Base-by-base conservation (phyloP, 2,797 vertebrate genomes). In the Sternotherus odoratus region DNA sequence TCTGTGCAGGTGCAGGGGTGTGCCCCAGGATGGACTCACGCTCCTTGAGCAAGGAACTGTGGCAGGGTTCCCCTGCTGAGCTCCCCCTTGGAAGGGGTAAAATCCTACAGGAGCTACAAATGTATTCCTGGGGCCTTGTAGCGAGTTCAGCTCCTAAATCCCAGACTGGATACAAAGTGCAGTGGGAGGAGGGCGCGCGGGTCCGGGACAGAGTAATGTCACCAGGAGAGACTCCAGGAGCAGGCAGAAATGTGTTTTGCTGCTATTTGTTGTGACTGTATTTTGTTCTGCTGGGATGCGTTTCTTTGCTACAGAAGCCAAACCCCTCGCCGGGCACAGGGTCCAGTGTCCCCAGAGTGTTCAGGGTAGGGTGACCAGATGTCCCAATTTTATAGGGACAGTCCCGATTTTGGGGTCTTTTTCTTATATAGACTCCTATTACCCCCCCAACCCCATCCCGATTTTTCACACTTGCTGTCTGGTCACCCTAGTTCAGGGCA, bases 271-370 rank as follows among this genome's bases (percentile, higher is more conserved):
- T 63, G 57, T 33, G 57, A 33, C 33, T 66, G 90, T 87, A 84
- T 88, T 87, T 86, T 83, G 17, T 72, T 75, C n/a, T 66, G 49
- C 48, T 83, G 60, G 4, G 49, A 87, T 86, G 82, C 54, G 63
- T 89, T 72, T 80, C 80, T 69, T 54, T 90, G 86, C 72, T 78
- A 86, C 82, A 66, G 66, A 69, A 5, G 6, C 83, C 77, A 60
- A 66, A 81, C 85, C 66, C 82, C 57, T 81, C 92, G 48, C 66
- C 39, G 51, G 86, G 78, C 43, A 33, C 15, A 39, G 13, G 19
- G 24, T 10, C 19, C 49, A 51, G 49, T n/a, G 13, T 23, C 50
- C 36, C 63, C n/a, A 23, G 5, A 28, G 13, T 2, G 23, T 39
- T 26, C 26, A 24, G 50, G 36, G n/a, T 51, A 53, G 15, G 36